Conservation (phyloP, 2,888 invertebrate genomes). For the Limenitis camilla region DNA sequence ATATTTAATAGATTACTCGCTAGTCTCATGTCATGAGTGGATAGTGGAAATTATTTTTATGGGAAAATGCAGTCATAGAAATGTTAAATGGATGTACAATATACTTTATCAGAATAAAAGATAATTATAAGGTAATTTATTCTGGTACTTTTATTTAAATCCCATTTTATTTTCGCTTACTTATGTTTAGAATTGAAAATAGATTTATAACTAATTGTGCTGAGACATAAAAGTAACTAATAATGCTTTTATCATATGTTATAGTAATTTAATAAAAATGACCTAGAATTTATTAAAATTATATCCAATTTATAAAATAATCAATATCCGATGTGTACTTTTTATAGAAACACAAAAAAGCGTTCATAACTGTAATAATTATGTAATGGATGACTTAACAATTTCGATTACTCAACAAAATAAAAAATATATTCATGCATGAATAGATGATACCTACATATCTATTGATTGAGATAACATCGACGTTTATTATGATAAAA, state of each 20-base stretch:
- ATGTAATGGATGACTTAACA: background rate
- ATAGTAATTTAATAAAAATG: too few relatives aligned
- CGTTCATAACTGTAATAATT: background rate
- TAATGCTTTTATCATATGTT: too few relatives aligned
- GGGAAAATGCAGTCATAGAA: slow-evolving; percentile 45
- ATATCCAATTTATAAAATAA: too few relatives aligned
- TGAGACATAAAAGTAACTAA: too few relatives aligned
- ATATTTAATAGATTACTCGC: slow-evolving; percentile 35
- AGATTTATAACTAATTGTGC: too few relatives aligned
- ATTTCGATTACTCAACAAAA: background rate
- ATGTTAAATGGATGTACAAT: slow-evolving; percentile 51
- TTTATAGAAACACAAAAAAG: too few relatives aligned
- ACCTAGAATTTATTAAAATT: too few relatives aligned
- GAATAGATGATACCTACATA: too few relatives aligned
- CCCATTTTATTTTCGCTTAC: background rate
- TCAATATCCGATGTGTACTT: too few relatives aligned
- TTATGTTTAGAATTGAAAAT: too few relatives aligned
- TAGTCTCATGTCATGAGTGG: slow-evolving; percentile 33
- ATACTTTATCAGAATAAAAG: slow-evolving; percentile 52
- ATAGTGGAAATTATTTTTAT: slow-evolving; percentile 32
- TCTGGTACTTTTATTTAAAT: slow-evolving; percentile 11
- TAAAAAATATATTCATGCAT: too few relatives aligned
- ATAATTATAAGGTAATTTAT: slow-evolving; percentile 33
- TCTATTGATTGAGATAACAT: too few relatives aligned
- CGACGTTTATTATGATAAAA: background rate